Conservation (phyloP, 2,888 invertebrate species). For the Chrysodeixis includens region DNA sequence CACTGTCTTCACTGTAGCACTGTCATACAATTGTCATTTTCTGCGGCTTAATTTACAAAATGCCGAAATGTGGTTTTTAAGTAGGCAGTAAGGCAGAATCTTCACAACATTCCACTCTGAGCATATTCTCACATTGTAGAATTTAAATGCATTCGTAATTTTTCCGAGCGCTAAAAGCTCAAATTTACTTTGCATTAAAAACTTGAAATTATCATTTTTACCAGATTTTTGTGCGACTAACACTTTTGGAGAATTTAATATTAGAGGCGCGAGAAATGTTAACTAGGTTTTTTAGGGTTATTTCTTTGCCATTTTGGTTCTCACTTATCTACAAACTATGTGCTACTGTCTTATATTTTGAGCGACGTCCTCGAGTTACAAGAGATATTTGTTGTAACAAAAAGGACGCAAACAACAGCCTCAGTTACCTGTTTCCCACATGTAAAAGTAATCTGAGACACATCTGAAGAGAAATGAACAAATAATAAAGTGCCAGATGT, state of each 20-base stretch:
- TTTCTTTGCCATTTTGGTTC: background rate
- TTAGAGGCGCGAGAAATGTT: background rate
- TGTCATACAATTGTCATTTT: no score
- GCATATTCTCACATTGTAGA: constrained; percentile 6
- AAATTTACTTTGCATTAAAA: constrained; percentile 4
- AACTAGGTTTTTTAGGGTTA: background rate
- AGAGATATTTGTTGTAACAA: constrained; percentile 12
- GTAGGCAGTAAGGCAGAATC: background rate
- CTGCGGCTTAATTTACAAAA: no score
- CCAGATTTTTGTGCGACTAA: background rate
- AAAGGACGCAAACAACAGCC: constrained; percentile 19
- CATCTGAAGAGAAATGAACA: constrained; percentile 35
- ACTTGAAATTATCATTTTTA: background rate
- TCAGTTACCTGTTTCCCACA: constrained; percentile 27
- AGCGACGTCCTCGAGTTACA: background rate
- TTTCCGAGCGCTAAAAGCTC: background rate
- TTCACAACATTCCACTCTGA: background rate
- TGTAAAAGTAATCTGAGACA: constrained; percentile 19
- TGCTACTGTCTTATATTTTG: background rate
- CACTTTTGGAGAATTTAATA: background rate
- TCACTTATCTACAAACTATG: background rate
- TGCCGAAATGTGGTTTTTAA: no score
- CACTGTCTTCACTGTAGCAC: no score
- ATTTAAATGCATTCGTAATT: constrained; percentile 4
- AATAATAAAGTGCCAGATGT: constrained; percentile 45